phyloP scores from a whole-genome alignment of 2,888 invertebrate genomes.

The Mythimna loreyi region DNA sequence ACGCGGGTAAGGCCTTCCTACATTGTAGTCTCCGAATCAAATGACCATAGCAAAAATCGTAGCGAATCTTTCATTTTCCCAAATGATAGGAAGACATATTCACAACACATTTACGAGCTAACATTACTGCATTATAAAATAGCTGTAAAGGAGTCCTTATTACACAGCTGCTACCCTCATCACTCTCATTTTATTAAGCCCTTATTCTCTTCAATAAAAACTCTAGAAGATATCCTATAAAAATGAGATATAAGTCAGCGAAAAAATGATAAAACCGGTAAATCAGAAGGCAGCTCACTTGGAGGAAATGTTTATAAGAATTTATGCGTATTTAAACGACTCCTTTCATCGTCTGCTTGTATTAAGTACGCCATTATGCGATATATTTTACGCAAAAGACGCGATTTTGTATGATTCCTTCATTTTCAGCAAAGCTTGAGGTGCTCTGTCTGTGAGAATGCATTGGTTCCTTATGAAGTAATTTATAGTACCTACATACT shows the following conservation, averaged over 20 bases:
- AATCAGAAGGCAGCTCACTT: conserved; percentile 62
- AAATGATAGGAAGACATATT: conserved; percentile 31
- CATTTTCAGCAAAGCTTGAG: not conserved
- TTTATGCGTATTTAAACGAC: conserved; percentile 71
- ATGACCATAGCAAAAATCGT: not conserved
- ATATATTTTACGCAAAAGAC: conserved; percentile 45
- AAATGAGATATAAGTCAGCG: conserved; percentile 67
- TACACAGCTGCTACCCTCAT: conserved; percentile 68
- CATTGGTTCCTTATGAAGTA: too few relatives aligned
- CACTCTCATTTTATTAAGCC: conserved; percentile 82
- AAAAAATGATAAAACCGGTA: conserved; percentile 76
- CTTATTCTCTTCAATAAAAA: conserved; percentile 88
- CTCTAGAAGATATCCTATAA: conserved; percentile 83
- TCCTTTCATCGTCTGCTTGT: conserved; percentile 44
- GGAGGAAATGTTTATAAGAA: conserved; percentile 69
- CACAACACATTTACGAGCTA: conserved; percentile 42
- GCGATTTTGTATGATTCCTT: conserved; percentile 26
- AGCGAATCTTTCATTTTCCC: conserved; percentile 7
- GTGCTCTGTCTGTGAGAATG: not conserved
- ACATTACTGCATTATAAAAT: conserved; percentile 56
- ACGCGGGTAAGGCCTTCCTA: too few relatives aligned
- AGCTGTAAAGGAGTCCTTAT: conserved; percentile 49
- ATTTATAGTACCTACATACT: too few relatives aligned
- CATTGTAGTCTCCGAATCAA: not conserved
- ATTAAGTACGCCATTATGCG: conserved; percentile 58